Percentiles rank a stretch among this genome's conserved stretches.
These are phyloP conservation scores for Solenopsis fugax DNA, from an alignment of 1,140 invertebrate species.

Conservation along the genomic window DNA sequence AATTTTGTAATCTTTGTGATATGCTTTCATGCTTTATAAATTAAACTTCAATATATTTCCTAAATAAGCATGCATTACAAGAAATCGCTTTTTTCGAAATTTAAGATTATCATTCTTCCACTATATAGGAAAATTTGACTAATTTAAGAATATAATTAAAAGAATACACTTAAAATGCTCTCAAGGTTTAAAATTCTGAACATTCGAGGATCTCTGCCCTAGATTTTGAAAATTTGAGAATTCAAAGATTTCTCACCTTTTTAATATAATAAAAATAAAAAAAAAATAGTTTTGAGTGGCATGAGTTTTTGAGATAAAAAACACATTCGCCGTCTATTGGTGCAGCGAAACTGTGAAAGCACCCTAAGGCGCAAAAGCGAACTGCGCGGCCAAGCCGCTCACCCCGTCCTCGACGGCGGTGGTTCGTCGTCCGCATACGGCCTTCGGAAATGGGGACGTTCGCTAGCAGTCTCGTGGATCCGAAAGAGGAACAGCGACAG, in stretches of 20 bases:
- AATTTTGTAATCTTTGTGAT: background rate
- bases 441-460: slow-evolving; percentile 83
- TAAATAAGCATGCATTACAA: background rate
- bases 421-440: slow-evolving; percentile 84
- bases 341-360: slow-evolving; percentile 64
- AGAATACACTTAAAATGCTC: background rate
- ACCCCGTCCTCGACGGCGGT: slow-evolving; percentile 84
- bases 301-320: background rate
- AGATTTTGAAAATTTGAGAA: background rate
- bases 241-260: background rate
- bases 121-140: background rate
- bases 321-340: background rate
- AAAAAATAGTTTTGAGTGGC: background rate
- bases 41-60: slow-evolving; percentile 14
- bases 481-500: slow-evolving; percentile 55
- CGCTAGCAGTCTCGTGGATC: slow-evolving; percentile 69
- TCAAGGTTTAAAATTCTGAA: background rate
- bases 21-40: background rate
- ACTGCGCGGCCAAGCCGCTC: slow-evolving; percentile 79
- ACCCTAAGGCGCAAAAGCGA: slow-evolving; percentile 70
- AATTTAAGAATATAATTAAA: slow-evolving; percentile 15
- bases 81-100: background rate
- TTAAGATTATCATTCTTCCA: background rate
- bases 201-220: background rate
- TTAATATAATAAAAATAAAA: background rate